These are phyloP conservation scores for Amphipyra berbera DNA, from an alignment of 2,888 invertebrate species.

Conservation along the genomic window DNA sequence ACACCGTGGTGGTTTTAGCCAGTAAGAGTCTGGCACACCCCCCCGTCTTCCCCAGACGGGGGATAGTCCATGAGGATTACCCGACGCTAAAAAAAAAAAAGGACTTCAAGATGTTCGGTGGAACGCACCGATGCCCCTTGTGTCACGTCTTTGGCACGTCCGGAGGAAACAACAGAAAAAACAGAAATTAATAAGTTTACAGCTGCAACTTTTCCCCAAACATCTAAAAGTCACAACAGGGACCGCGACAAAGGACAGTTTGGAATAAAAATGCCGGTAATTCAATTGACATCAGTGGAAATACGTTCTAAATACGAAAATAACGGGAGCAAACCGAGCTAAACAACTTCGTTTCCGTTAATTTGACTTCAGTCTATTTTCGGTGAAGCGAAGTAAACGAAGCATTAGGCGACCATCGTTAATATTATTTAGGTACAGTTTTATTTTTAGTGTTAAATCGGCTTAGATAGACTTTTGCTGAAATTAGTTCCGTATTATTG, in stretches of 20 bases:
- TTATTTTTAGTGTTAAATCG: constrained; percentile 7
- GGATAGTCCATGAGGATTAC: too few relatives aligned
- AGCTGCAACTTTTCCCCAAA: neutral
- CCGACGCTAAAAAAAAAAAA: too few relatives aligned
- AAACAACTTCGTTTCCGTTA: constrained; percentile 39
- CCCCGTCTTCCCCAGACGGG: too few relatives aligned
- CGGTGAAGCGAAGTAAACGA: constrained; percentile 22
- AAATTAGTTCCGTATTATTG: neutral
- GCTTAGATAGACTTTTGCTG: constrained; percentile 6
- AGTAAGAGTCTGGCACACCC: too few relatives aligned
- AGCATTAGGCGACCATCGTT: constrained; percentile 26
- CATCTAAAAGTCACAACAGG: neutral
- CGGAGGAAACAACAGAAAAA: neutral
- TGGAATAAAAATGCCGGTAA: constrained; percentile 4
- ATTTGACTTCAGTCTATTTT: constrained; percentile 54
- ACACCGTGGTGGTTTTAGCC: too few relatives aligned
- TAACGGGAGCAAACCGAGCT: constrained; percentile 22
- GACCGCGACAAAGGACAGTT: neutral
- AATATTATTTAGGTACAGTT: constrained; percentile 7
- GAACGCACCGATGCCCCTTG: too few relatives aligned
- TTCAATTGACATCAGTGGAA: constrained; percentile 25
- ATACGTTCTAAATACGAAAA: constrained; percentile 29
- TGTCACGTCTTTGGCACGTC: too few relatives aligned
- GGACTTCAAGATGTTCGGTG: too few relatives aligned
- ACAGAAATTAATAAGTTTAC: neutral